Evolutionary conservation across 2,797 vertebrate genomes (phyloP), one percentile per base, ranked within the genome.

Genomic region (Phrynocephalus guinanensis): DNA sequence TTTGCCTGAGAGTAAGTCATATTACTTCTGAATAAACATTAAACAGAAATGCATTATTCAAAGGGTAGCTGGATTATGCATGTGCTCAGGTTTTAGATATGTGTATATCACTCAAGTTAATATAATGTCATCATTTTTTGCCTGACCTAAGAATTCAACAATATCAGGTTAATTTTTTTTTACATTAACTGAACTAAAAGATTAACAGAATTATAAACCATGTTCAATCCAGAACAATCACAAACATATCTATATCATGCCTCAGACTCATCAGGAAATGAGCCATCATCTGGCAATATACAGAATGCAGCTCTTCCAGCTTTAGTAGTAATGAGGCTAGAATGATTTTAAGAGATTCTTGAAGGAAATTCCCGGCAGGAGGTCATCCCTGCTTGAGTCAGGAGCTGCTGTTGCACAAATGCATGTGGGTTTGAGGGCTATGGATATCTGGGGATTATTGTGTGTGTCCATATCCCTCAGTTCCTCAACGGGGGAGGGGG

Each of bases 221-320:
- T 18, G 16, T 18, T 18, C 66, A 91, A 24, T 24, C 75, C 63
- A 67, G 28, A 70, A 56, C 0, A 83, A 1, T 80, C 60, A 79
- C 0, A 85, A 89, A 8, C 0, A 11, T 38, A 86, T 88, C 16
- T 63, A 63, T 63, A 63, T 63, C 60, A 63, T 63, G 4, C 18
- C 60, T 63, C 13, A 13, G 52, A 3, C 5, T 81, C 0, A 8
- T 1, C 0, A 86, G 3, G n/a, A 60, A 72, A 20, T 24, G 33
- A 28, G 1, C 66, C n/a, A 68, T 75, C 87, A 87, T 11, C 20
- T 22, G 77, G 71, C 91, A 91, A 94, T 92, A 91, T 93, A 95
- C 92, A 95, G 95, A 95, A 93, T 94, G 94, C 93, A 96, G 86
- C 91, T 95, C 84, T 91, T 84, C 44, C 38, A 22, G 8, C 56